Percentiles rank a stretch among this genome's conserved stretches.
Evolutionary conservation across 2,888 invertebrate genomes (phyloP).

Genomic region (Coecobrya sp.): DNA sequence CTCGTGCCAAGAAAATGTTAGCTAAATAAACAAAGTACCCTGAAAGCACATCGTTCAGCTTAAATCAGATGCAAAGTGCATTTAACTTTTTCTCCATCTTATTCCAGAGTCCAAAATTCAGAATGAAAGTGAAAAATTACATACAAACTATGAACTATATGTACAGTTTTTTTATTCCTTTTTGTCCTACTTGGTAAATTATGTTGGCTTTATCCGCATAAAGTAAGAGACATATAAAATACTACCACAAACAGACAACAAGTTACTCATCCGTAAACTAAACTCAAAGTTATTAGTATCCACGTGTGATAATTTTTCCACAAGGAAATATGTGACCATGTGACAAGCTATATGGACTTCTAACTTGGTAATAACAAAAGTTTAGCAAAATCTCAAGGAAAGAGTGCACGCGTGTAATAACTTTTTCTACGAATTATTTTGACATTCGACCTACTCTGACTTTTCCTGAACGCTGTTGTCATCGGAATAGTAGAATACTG

Average conservation of each 20-base stretch:
- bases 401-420: not conserved
- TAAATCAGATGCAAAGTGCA: not conserved
- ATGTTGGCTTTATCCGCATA: not conserved
- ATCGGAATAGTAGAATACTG: no score
- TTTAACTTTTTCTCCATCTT: no score
- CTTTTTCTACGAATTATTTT: not conserved
- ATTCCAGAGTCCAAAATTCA: not conserved
- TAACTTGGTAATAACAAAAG: not conserved
- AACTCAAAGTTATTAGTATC: not conserved
- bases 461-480: not conserved
- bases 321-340: not conserved
- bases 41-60: not conserved
- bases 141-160: no score
- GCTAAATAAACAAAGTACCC: slow-evolving; percentile 15
- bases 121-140: slow-evolving; percentile 47
- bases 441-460: not conserved
- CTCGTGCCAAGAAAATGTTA: slow-evolving; percentile 43
- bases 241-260: not conserved
- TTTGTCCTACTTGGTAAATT: slow-evolving; percentile 25
- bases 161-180: not conserved
- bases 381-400: not conserved
- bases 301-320: not conserved
- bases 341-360: not conserved
- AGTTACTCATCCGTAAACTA: not conserved
- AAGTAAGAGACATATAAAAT: not conserved